Base-by-base conservation (phyloP, 2,797 vertebrate genomes). In the Sebastes goodei region DNA sequence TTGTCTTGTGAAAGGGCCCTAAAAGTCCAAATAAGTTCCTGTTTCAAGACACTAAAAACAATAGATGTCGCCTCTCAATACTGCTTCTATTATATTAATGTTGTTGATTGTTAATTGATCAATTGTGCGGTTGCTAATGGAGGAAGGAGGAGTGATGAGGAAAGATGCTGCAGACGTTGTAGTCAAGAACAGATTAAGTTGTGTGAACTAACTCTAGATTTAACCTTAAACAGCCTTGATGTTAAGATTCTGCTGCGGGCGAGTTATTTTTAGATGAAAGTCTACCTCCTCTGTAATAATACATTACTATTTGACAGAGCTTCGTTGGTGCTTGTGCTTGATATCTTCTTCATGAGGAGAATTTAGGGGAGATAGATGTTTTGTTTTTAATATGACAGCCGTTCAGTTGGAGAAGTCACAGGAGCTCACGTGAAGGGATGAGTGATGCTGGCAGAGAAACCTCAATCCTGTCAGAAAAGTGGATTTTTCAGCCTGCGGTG, bases 261-360 rank as follows among this genome's bases (percentile, higher is more conserved):
- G 57, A 2, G 80, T 71, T 91, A 92, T 92, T 93, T 91, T 90
- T 90, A 91, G 89, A 86, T 86, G 68, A 88, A 92, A 86, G 83
- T 86, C 86, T 53, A 53, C 69, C 72, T 86, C 82, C 89, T 90
- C 85, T 64, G 89, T 87, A 89, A 88, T 91, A 92, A 90, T 81
- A 84, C 86, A 92, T 92, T 61, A 85, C 38, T 66, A 20, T 76
- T 2, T 75, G 74, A 90, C 88, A 52, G 70, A 75, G 73, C 49
- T 3, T 2, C 12, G 25, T 42, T 4, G 7, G n/a, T 5, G 68
- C 71, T 64, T 3, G 21, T 29, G 63, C 71, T 84, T 65, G 9
- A 86, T 86, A 79, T 73, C 33, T 12, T 80, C 61, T 42, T 49
- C 29, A 0, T 7, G 20, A 46, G 14, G 52, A 77, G 20, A 1